These are phyloP conservation scores for Drosophila pseudotalamancana DNA, from an alignment of 2,888 invertebrate genomes.

Conservation along the genomic window DNA sequence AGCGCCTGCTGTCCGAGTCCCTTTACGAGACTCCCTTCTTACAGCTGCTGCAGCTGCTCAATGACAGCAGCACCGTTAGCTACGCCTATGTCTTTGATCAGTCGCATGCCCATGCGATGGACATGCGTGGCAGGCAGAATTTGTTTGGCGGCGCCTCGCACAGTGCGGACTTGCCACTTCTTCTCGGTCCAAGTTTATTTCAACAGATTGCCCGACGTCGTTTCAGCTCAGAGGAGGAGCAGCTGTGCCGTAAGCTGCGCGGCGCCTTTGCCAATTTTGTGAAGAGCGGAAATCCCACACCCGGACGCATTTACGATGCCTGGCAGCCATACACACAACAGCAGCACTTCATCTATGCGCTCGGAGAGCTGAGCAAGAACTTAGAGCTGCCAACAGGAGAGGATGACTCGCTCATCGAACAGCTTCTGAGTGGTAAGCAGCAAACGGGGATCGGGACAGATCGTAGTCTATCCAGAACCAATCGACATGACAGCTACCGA, in stretches of 20 bases:
- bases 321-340: slow-evolving; percentile 87
- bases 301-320: slow-evolving; percentile 85
- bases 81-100: slow-evolving; percentile 83
- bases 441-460: slow-evolving; percentile 33
- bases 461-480: slow-evolving; percentile 62
- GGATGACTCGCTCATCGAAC: slow-evolving; percentile 78
- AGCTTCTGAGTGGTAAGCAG: slow-evolving; percentile 63
- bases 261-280: slow-evolving; percentile 86
- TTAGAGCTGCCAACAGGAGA: slow-evolving; percentile 29
- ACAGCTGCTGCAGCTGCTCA: slow-evolving; percentile 74
- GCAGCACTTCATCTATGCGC: slow-evolving; percentile 80
- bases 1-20: slow-evolving; percentile 82
- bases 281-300: slow-evolving; percentile 87
- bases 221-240: slow-evolving; percentile 87
- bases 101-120: slow-evolving; percentile 83
- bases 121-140: slow-evolving; percentile 83
- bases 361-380: slow-evolving; percentile 70
- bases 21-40: slow-evolving; percentile 83
- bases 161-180: slow-evolving; percentile 88
- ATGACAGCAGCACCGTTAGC: slow-evolving; percentile 32
- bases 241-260: slow-evolving; percentile 85
- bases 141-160: slow-evolving; percentile 87
- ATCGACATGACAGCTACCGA: slow-evolving; percentile 71
- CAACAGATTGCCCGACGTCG: slow-evolving; percentile 88
- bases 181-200: slow-evolving; percentile 88